Base-by-base conservation (phyloP, 2,888 invertebrate genomes). In the Eristalinus aeneus region DNA sequence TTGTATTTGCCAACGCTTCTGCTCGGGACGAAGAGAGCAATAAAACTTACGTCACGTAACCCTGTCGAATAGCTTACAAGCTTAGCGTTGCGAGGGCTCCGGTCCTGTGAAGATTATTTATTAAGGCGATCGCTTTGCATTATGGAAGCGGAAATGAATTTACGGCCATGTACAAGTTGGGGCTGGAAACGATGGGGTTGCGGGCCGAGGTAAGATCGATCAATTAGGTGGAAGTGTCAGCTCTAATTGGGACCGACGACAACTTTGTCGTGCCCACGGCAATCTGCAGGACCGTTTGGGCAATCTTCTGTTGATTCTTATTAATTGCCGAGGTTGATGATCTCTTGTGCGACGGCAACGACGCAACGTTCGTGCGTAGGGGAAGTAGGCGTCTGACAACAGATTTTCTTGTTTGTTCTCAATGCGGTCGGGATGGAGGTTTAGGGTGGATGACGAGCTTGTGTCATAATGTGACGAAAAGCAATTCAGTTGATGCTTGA, bases 391-490 rank as follows among this genome's bases (percentile, higher is more conserved):
- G 82, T 60, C 36, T 9, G 61, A 58, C 36, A 69, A 73, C 23
- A 56, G 72, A 81, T 81, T 76, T 76, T 65, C 32, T 31, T 68
- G 32, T 39, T 16, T 39, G 20, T 22, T 27, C 12, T 39, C 12
- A 39, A 39, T 46, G 46, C 16, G 46, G 0, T 6, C 16, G n/a
- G 6, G 34, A 27, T 2, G 8, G 34, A 1, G 34, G 10, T 4
- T 16, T 2, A 12, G 32, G 20, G 20, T 27, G 27, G 27, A 10
- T 75, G 71, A 80, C 61, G 64, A 58, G 71, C 84, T 80, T 75
- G 80, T 84, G 80, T 84, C 80, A 80, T 71, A 75, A 80, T 80
- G 60, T 84, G 84, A 80, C 80, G 80, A 80, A 56, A 32, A 67
- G 64, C 65, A 75, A 79, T 84, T 79, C 69, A 74, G 53, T 69